phyloP scores from a whole-genome alignment of 2,113 vertebrate genomes.

The Myrmophylax atrothorax region DNA sequence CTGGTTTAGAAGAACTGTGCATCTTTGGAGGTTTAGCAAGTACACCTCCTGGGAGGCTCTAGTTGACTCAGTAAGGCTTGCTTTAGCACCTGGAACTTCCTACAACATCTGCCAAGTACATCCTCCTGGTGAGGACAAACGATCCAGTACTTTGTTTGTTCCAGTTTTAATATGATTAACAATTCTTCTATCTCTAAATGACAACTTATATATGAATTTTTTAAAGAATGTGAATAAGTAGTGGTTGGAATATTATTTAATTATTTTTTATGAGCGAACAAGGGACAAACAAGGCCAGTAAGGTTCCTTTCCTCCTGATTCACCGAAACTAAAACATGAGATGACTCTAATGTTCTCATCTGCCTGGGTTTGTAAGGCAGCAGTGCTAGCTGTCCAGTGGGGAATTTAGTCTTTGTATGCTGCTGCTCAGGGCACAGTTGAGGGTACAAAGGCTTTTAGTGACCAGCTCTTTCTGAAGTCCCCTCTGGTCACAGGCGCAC shows the following conservation, averaged over 20 bases:
- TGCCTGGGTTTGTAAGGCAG: background rate
- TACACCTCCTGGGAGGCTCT: background rate
- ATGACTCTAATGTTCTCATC: background rate
- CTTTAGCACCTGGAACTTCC: background rate
- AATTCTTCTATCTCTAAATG: background rate
- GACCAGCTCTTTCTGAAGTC: background rate
- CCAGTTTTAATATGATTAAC: background rate
- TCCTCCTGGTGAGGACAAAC: background rate
- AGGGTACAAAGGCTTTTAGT: background rate
- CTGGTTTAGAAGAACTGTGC: background rate
- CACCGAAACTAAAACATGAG: no score
- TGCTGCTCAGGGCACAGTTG: background rate
- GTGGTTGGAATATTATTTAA: background rate
- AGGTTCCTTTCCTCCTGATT: background rate
- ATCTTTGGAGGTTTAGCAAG: background rate
- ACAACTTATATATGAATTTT: background rate
- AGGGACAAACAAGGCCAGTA: accelerated
- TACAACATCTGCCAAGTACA: background rate
- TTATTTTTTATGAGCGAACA: background rate
- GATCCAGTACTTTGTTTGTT: background rate
- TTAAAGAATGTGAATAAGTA: background rate
- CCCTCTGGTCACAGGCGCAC: accelerated
- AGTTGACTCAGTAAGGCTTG: background rate
- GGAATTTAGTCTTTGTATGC: background rate
- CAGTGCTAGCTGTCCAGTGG: accelerated